A percentile compares a stretch with the other conserved stretches of the same genome.
Evolutionary conservation across 2,113 vertebrate species (phyloP).

Genomic region (Eclectus roratus): DNA sequence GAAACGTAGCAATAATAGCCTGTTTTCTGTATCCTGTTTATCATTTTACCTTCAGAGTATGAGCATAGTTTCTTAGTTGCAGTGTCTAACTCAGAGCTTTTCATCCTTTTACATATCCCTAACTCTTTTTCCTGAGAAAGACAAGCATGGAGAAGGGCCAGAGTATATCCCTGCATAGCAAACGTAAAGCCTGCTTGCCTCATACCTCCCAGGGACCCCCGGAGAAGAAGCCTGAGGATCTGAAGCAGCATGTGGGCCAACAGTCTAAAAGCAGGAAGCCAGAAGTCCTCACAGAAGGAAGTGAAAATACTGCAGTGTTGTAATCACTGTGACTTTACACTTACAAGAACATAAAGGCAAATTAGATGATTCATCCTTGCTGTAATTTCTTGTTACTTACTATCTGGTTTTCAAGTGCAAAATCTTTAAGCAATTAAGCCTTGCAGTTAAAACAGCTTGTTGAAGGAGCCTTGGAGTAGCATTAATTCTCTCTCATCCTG

Average conservation of each 20-base stretch:
- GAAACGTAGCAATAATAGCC: not conserved
- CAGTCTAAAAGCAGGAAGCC: slow-evolving; percentile 28
- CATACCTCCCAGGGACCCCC: not conserved
- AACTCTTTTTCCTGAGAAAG: not conserved
- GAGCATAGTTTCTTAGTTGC: not conserved
- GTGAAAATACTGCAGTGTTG: slow-evolving; percentile 46
- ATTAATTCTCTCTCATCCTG: slow-evolving; percentile 41
- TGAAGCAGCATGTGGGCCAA: not conserved
- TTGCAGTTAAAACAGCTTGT: not conserved
- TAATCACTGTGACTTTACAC: not conserved
- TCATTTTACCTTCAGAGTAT: not conserved
- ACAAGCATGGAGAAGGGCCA: not conserved
- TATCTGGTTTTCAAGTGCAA: not conserved
- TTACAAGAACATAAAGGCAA: not conserved
- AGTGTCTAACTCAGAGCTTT: not conserved
- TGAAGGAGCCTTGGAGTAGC: not conserved
- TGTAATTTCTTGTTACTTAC: slow-evolving; percentile 16
- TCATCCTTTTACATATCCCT: not conserved
- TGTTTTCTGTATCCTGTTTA: not conserved
- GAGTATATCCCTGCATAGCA: not conserved
- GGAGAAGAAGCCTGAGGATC: not conserved
- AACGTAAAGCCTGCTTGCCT: not conserved
- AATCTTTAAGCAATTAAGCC: not conserved
- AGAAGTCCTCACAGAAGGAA: slow-evolving; percentile 18
- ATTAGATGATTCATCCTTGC: not conserved